Evolutionary conservation across 2,888 invertebrate genomes (phyloP), one percentile per base, ranked within the genome.

Genomic region (Dasysyrphus albostriatus): DNA sequence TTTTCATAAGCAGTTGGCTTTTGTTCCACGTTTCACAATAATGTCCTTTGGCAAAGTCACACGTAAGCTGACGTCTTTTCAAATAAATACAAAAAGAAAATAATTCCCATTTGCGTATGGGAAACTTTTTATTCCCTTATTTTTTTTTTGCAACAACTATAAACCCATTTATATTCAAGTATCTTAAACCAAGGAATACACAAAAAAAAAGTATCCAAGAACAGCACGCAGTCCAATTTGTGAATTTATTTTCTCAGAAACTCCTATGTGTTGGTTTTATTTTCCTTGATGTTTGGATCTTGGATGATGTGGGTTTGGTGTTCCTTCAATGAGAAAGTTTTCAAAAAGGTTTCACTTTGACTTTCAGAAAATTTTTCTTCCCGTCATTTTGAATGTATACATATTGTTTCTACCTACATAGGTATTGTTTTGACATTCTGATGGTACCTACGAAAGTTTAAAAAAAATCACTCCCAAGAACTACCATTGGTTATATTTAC

Each of bases 21-120:
- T 59, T 59, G 59, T 39, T 59, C 16, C 12, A 24, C 39, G 59
- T 59, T 59, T 59, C 37, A 19, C 59, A 59, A 39, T 59, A 59
- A 39, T 59, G 59, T 37, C 59, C 19, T 59, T 59, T 59, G 19
- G 39, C 59, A 59, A 39, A 59, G 59, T 59, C 59, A 59, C 59
- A 59, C 59, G 59, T 59, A 24, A 24, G 19, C 59, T 59, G 59
- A 59, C 59, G 59, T 39, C 37, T 37, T 59, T 39, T 34, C 5
- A n/a, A 56, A 4, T 24, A 51, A 12, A 51, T 4, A 6, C 2
- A 51, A 24, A 29, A 54, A 54, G 1, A 56, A 32, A 34, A 34
- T 34, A 16, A 34, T 58, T 58, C 34, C 34, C 9, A 58, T 58
- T 58, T 58, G 56, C 56, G 56, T 58, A 58, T 58, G 56, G 56